Conservation (phyloP, 2,113 vertebrate genomes). For the Daubentonia madagascariensis region DNA sequence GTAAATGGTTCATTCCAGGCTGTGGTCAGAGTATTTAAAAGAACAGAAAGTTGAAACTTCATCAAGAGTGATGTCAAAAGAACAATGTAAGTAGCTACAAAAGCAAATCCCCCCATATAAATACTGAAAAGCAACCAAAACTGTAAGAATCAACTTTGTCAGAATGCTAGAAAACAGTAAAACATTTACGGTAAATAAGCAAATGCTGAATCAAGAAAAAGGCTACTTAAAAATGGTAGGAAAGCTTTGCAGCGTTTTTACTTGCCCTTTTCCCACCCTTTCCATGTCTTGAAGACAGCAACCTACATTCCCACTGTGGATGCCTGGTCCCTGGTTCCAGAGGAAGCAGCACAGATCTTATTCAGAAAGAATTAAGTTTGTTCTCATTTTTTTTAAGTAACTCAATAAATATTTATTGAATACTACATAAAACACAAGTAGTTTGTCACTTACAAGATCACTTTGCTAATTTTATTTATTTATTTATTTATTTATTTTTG, state of each 20-base stretch:
- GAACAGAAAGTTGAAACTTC: not conserved
- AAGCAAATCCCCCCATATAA: not conserved
- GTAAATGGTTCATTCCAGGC: not conserved
- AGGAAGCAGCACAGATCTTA: not conserved
- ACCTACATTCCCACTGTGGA: not conserved
- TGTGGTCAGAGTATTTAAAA: not conserved
- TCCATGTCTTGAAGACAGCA: not conserved
- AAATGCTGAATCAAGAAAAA: not conserved
- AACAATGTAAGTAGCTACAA: not conserved
- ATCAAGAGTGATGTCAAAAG: not conserved
- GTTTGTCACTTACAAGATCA: too few species aligned
- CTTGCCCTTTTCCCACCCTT: not conserved
- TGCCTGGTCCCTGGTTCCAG: not conserved
- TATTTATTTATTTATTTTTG: slow-evolving; percentile 62
- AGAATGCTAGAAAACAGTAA: not conserved
- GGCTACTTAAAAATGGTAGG: not conserved
- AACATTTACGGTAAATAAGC: not conserved
- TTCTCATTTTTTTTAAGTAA: too few species aligned
- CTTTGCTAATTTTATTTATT: too few species aligned
- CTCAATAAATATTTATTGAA: too few species aligned
- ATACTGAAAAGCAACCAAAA: not conserved
- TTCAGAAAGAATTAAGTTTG: not conserved
- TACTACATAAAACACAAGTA: too few species aligned
- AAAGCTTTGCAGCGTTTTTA: not conserved
- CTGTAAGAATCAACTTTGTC: not conserved